A percentile compares a stretch with the other conserved stretches of the same genome.
These are phyloP conservation scores for Lycocorax pyrrhopterus DNA, from an alignment of 2,113 vertebrate genomes.

Conservation along the genomic window DNA sequence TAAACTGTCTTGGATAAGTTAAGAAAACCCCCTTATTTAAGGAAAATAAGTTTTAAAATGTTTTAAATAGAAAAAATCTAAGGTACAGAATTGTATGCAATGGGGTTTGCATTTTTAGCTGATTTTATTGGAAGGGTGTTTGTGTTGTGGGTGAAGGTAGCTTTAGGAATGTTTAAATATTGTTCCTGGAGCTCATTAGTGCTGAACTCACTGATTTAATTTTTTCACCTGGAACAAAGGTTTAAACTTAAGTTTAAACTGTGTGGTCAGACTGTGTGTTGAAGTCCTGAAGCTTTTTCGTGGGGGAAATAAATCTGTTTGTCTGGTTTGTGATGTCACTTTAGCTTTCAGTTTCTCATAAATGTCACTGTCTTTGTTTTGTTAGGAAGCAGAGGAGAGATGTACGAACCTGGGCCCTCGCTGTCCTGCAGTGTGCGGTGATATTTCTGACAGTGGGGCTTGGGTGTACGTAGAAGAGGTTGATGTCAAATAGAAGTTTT, in stretches of 20 bases:
- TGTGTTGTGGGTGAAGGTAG: not conserved
- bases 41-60: not conserved
- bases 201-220: not conserved
- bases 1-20: not conserved
- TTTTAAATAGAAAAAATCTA: not conserved
- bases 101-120: not conserved
- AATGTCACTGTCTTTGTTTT: not conserved
- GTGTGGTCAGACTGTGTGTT: fast-evolving
- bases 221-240: not conserved
- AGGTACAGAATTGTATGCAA: not conserved
- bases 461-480: not conserved
- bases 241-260: not conserved
- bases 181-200: not conserved
- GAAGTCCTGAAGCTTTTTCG: not conserved
- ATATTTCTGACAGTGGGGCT: not conserved
- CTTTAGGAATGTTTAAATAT: not conserved
- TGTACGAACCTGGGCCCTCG: fast-evolving
- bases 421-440: not conserved
- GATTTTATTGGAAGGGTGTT: not conserved
- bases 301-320: not conserved
- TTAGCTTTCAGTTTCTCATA: not conserved
- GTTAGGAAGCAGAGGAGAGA: not conserved
- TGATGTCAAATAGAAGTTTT: not conserved
- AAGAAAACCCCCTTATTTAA: not conserved
- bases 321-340: not conserved